Evolutionary conservation across 2,888 invertebrate species (phyloP).

Genomic region (Ceratothoa steindachneri): DNA sequence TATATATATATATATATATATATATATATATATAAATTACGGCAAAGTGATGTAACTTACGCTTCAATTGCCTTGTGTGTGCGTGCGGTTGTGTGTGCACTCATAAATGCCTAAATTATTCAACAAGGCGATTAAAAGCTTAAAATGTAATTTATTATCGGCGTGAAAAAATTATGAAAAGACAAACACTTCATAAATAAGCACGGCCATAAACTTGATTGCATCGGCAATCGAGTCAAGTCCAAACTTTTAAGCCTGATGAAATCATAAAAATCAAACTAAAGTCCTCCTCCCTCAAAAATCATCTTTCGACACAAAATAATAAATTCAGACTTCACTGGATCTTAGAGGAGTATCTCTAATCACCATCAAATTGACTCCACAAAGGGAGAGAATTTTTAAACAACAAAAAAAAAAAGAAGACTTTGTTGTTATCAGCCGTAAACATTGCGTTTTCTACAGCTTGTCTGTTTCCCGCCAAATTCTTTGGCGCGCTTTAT

Average conservation of each 20-base stretch:
- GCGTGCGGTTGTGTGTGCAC: too few relatives aligned
- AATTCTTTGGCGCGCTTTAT: conserved; percentile 1
- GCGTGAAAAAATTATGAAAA: neutral
- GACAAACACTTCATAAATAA: neutral
- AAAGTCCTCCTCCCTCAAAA: neutral
- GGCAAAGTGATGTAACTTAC: too few relatives aligned
- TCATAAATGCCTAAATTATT: too few relatives aligned
- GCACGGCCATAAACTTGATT: neutral
- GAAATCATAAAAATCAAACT: neutral
- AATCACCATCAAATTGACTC: conserved; percentile 15
- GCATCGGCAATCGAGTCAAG: neutral
- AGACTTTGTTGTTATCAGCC: neutral
- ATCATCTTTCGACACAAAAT: neutral
- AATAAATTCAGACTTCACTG: neutral
- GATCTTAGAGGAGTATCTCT: neutral
- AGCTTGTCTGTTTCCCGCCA: conserved; percentile 4
- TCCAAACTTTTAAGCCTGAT: neutral
- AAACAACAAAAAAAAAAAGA: neutral
- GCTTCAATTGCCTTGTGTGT: too few relatives aligned
- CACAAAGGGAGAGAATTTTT: conserved; percentile 1
- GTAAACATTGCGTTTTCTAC: conserved; percentile 3
- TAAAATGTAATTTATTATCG: too few relatives aligned
- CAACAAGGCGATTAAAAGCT: too few relatives aligned
- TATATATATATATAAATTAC: too few relatives aligned
- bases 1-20: too few relatives aligned